Conservation (phyloP, 2,797 vertebrate genomes). For the Poecilia wingei region DNA sequence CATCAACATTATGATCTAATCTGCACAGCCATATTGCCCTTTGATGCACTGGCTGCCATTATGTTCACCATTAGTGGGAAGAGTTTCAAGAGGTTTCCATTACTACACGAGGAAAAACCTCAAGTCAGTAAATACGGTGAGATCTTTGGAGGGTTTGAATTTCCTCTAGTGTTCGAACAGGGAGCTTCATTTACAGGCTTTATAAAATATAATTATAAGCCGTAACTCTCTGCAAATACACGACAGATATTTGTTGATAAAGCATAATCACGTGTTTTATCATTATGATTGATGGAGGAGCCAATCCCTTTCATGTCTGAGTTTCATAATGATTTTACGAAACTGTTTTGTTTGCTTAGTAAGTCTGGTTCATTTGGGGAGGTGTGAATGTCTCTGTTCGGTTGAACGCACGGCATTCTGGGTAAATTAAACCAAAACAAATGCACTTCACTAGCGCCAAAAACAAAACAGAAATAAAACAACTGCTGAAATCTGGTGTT, state of each 20-base stretch:
- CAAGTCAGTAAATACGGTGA: not conserved
- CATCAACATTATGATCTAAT: constrained; percentile 44
- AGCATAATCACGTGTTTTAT: not conserved
- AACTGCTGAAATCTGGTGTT: no score
- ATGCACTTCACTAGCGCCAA: no score
- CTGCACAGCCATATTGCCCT: constrained; percentile 18
- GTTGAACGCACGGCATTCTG: no score
- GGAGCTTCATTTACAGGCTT: not conserved
- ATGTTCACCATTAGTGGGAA: constrained; percentile 13
- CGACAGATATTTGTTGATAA: not conserved
- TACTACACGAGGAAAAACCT: not conserved
- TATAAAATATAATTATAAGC: not conserved
- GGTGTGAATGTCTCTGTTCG: no score
- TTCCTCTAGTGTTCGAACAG: not conserved
- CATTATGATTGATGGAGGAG: not conserved
- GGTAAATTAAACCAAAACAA: no score
- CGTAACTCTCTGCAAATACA: not conserved
- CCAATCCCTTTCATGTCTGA: not conserved
- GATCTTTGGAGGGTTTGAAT: not conserved
- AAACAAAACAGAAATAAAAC: no score
- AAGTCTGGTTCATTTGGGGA: no score
- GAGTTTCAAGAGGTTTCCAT: constrained; percentile 11
- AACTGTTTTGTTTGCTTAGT: no score
- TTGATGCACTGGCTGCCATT: constrained; percentile 24
- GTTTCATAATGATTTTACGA: not conserved